Conservation (phyloP, 2,888 invertebrate species). For the Drosophila longiperda region DNA sequence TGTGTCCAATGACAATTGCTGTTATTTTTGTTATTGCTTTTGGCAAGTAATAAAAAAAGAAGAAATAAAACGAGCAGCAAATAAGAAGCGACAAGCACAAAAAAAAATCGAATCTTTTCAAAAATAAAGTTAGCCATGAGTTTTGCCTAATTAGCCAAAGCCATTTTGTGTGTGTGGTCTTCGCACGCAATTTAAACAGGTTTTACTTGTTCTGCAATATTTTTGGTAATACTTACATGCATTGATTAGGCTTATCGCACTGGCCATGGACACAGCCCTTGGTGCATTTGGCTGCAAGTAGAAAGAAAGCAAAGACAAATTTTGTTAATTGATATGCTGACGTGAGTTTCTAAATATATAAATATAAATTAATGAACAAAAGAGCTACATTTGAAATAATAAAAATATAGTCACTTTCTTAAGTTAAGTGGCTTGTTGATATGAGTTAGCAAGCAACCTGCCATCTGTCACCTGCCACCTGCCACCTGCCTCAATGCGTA, state of each 20-base stretch:
- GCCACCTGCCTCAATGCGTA: slow-evolving; percentile 40
- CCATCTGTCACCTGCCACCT: slow-evolving; percentile 29
- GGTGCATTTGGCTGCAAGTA: slow-evolving; percentile 92
- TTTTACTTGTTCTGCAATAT: not conserved
- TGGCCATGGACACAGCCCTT: slow-evolving; percentile 97
- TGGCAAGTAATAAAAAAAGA: slow-evolving; percentile 9
- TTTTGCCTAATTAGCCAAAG: slow-evolving; percentile 43
- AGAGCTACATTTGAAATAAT: slow-evolving; percentile 13
- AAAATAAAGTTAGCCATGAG: slow-evolving; percentile 29
- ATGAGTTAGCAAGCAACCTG: not conserved
- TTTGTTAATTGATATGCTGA: slow-evolving; percentile 66
- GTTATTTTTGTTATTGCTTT: slow-evolving; percentile 7
- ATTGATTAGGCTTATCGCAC: slow-evolving; percentile 96
- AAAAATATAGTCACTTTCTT: slow-evolving; percentile 57
- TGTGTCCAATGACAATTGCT: slow-evolving; percentile 61
- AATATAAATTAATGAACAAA: not conserved
- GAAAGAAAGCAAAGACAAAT: slow-evolving; percentile 36
- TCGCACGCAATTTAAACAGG: not conserved
- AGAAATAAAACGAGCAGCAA: slow-evolving; percentile 35
- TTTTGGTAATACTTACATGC: slow-evolving; percentile 92
- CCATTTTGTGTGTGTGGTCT: slow-evolving; percentile 20
- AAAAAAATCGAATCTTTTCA: slow-evolving; percentile 15
- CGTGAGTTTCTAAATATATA: slow-evolving; percentile 17
- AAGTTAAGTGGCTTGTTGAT: slow-evolving; percentile 25
- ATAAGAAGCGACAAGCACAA: slow-evolving; percentile 16